Percentiles rank a stretch among this genome's conserved stretches.
phyloP scores from a whole-genome alignment of 1,140 invertebrate genomes.

The Pseudoatta argentina region DNA sequence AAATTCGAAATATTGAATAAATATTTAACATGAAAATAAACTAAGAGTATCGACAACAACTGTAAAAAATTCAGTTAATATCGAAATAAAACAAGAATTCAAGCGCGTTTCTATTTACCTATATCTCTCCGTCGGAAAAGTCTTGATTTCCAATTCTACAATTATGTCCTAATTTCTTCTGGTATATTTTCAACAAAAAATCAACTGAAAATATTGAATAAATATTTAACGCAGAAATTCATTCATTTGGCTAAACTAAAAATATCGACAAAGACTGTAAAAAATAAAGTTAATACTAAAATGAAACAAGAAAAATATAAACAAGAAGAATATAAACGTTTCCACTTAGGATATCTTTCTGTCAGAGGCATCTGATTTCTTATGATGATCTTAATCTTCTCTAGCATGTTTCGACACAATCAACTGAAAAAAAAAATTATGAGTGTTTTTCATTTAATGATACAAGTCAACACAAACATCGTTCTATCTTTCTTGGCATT shows the following conservation, averaged over 20 bases:
- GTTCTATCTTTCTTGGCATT: too few relatives aligned
- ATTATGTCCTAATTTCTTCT: background rate
- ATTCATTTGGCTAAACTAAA: background rate
- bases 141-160: background rate
- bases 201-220: too few relatives aligned
- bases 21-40: background rate
- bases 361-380: background rate
- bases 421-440: background rate
- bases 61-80: slow-evolving; percentile 24
- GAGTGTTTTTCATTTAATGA: too few relatives aligned
- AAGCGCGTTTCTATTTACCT: background rate
- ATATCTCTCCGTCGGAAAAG: background rate
- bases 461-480: too few relatives aligned
- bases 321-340: background rate
- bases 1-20: background rate
- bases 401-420: background rate
- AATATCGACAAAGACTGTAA: background rate
- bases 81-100: slow-evolving; percentile 1
- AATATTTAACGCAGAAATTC: background rate
- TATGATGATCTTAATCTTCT: background rate
- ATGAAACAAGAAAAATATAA: background rate
- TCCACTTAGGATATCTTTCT: background rate
- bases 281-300: slow-evolving; percentile 20
- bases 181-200: too few relatives aligned
- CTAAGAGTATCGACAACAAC: background rate